These are phyloP conservation scores for Vimba vimba DNA, from an alignment of 2,113 vertebrate species.

Conservation along the genomic window DNA sequence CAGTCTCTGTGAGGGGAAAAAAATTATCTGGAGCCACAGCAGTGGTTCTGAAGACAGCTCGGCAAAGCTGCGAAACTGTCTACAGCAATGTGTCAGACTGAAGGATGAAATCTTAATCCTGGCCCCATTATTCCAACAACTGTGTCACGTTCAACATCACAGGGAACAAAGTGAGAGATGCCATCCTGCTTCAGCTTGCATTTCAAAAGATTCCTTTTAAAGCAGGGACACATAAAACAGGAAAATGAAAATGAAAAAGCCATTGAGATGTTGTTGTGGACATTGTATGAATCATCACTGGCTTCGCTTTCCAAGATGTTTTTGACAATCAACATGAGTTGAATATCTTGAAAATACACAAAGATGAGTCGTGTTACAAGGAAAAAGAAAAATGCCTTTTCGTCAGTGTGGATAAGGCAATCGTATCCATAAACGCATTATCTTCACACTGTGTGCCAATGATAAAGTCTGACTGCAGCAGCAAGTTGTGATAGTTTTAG, in stretches of 20 bases:
- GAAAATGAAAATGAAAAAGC: neutral
- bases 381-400: neutral
- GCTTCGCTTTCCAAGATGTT: neutral
- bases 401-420: slow-evolving; percentile 23
- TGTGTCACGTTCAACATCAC: slow-evolving; percentile 47
- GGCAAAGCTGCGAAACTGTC: slow-evolving; percentile 39
- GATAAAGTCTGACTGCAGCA: slow-evolving; percentile 58
- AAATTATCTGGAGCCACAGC: slow-evolving; percentile 34
- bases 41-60: slow-evolving; percentile 34
- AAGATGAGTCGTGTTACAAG: neutral
- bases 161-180: slow-evolving; percentile 44
- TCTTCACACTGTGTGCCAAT: slow-evolving; percentile 51
- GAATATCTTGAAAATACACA: neutral
- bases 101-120: slow-evolving; percentile 58
- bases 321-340: neutral
- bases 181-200: slow-evolving; percentile 48
- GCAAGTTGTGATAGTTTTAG: slow-evolving; percentile 41
- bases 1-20: slow-evolving; percentile 35
- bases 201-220: slow-evolving; percentile 31
- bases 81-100: slow-evolving; percentile 53
- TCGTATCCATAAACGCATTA: slow-evolving; percentile 33
- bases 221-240: slow-evolving; percentile 49
- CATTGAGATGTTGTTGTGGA: neutral
- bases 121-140: slow-evolving; percentile 54
- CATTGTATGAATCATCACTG: neutral